Conservation (phyloP, 2,888 invertebrate genomes). For the Kryphioiulus occultus region DNA sequence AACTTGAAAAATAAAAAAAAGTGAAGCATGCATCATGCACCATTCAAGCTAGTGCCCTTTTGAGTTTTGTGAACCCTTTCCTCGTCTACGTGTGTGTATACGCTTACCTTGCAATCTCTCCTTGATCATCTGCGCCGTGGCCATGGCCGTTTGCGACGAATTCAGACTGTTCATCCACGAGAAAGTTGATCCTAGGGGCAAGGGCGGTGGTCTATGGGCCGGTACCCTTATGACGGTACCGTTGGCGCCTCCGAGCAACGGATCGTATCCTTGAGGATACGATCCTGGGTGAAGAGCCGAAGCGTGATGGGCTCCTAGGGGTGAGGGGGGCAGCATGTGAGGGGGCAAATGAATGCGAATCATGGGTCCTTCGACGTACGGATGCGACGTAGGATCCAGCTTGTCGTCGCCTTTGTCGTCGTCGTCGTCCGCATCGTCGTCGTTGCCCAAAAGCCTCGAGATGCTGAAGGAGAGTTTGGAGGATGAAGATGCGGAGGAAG, state of each 20-base stretch:
- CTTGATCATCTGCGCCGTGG: slow-evolving; percentile 82
- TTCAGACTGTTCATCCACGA: slow-evolving; percentile 53
- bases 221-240: slow-evolving; percentile 62
- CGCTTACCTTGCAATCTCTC: slow-evolving; percentile 81
- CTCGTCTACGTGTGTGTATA: too few relatives aligned
- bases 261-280: slow-evolving; percentile 52
- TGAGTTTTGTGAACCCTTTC: too few relatives aligned
- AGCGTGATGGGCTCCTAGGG: slow-evolving; percentile 1
- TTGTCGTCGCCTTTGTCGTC: slow-evolving; percentile 63
- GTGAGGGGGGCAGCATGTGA: slow-evolving; percentile 40
- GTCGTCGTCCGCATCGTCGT: slow-evolving; percentile 47
- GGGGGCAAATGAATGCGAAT: slow-evolving; percentile 39
- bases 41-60: too few relatives aligned
- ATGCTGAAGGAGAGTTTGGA: slow-evolving; percentile 77
- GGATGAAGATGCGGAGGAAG: neutral
- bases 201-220: slow-evolving; percentile 74
- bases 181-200: slow-evolving; percentile 63
- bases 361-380: slow-evolving; percentile 38
- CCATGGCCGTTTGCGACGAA: slow-evolving; percentile 67
- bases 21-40: too few relatives aligned
- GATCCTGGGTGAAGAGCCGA: slow-evolving; percentile 47
- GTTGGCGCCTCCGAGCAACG: slow-evolving; percentile 54
- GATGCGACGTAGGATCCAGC: slow-evolving; percentile 58
- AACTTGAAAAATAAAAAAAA: too few relatives aligned
- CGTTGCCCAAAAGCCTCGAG: slow-evolving; percentile 75